Percentiles rank a stretch among this genome's conserved stretches.
These are phyloP conservation scores for Boloria euphrosyne DNA, from an alignment of 2,888 invertebrate genomes.

Conservation along the genomic window DNA sequence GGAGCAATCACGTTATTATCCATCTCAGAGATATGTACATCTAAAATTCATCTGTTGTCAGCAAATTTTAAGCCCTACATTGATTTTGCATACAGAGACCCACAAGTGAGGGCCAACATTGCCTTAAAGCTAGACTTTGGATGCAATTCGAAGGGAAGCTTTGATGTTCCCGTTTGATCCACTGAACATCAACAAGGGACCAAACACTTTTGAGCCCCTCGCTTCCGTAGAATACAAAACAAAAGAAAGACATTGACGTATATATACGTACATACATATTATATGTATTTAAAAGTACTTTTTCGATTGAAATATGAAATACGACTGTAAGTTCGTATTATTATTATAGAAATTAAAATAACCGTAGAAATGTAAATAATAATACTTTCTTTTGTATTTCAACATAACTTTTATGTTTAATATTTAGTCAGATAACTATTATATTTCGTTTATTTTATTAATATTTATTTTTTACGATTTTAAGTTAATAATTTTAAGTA, in stretches of 20 bases:
- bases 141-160: slow-evolving; percentile 30
- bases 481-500: too few relatives aligned
- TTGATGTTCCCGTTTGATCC: slow-evolving; percentile 33
- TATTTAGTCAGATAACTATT: too few relatives aligned
- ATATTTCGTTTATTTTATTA: too few relatives aligned
- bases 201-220: slow-evolving; percentile 17
- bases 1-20: slow-evolving; percentile 14
- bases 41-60: slow-evolving; percentile 10
- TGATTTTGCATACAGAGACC: slow-evolving; percentile 13
- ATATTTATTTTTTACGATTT: too few relatives aligned
- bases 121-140: slow-evolving; percentile 27
- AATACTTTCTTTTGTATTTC: too few relatives aligned
- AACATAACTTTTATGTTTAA: too few relatives aligned
- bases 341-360: too few relatives aligned
- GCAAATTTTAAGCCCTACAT: slow-evolving; percentile 19
- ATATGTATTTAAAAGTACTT: too few relatives aligned
- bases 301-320: too few relatives aligned
- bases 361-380: too few relatives aligned
- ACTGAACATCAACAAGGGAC: slow-evolving; percentile 24
- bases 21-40: neutral
- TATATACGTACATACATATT: too few relatives aligned
- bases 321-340: too few relatives aligned
- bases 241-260: slow-evolving; percentile 2
- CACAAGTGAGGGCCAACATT: slow-evolving; percentile 19
- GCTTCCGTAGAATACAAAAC: slow-evolving; percentile 1